Evolutionary conservation across 2,888 invertebrate species (phyloP), one percentile per base, ranked within the genome.

Genomic region (Masnerella sp.): DNA sequence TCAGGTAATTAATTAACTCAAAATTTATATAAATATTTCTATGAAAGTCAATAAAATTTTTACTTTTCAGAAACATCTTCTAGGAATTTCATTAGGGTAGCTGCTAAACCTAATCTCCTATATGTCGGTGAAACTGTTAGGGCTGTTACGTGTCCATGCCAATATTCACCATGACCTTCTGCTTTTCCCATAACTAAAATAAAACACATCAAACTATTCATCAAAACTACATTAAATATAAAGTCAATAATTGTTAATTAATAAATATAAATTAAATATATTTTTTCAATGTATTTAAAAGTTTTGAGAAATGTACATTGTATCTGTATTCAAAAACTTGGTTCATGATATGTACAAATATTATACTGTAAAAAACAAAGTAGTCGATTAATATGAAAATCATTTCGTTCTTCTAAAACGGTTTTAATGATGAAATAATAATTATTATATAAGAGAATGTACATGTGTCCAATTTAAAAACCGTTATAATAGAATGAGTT

Each of bases 111-210:
- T 8, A 98, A 88, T 77, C 99, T 90, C 81, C 99, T 90, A 84
- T 95, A 99, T 84, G 96, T 95, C 0, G 98, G 97, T 2, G 98
- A 96, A 1, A 99, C 98, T 4, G 98, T 98, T 30, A 99, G 89
- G 1, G 99, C 99, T 38, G 99, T 99, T 7, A 99, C 99, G 89
- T 99, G 99, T 0, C 99, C 99, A 89, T 99, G 99, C 98, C 98
- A 99, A 84, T 97, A 95, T 79, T 98, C 97, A 51, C 94, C 94
- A 78, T 92, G 92, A 0, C 99, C 99, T 89, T 99, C 99, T 0
- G 98, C 96, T 89, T 99, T 99, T 30, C 99, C 99, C 98, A 99
- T 99, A 56, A 99, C 98, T 98, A 84, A 75, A 91, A 52, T 4
- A 14, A 22, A 14, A 25, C n/a, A n/a, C n/a, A n/a, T n/a, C n/a